phyloP scores from a whole-genome alignment of 30 jellyfish, hydroid and myxozoan species.

The Clytia hemisphaerica region DNA sequence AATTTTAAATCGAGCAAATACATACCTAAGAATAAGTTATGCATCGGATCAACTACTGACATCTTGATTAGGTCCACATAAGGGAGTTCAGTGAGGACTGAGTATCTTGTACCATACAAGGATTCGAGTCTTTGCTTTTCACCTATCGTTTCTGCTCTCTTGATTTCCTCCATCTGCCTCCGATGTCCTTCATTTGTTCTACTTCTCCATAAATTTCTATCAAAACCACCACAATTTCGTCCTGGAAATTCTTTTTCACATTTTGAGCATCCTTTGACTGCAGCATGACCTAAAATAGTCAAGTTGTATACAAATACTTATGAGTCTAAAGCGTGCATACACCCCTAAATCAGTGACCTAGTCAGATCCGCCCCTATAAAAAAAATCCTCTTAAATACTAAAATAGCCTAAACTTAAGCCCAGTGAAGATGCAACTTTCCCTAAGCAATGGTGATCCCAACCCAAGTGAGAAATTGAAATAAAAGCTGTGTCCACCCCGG shows the following conservation, averaged over 20 bases:
- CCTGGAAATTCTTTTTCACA: constrained; percentile 32
- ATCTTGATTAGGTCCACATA: constrained; percentile 8
- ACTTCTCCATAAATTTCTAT: constrained; percentile 2
- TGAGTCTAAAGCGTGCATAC: no score
- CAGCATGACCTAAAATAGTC: no score
- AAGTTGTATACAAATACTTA: no score
- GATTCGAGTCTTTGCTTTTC: constrained; percentile 5
- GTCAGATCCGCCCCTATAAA: no score
- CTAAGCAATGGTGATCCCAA: no score
- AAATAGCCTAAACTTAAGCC: no score
- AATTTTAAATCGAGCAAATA: no score
- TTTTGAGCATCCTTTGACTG: constrained; percentile 29
- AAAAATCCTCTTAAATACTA: no score
- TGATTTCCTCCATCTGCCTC: constrained; percentile 9
- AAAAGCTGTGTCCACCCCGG: no score
- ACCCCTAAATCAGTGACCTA: no score
- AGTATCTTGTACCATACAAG: constrained; percentile 18
- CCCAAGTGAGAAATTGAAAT: no score
- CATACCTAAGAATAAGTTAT: constrained; percentile 20
- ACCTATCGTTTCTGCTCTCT: not conserved
- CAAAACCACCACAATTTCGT: constrained; percentile 16
- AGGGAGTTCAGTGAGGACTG: constrained; percentile 22
- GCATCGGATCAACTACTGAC: constrained; percentile 31
- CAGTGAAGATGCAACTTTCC: no score
- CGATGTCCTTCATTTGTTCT: constrained; percentile 25